Evolutionary conservation across 2,797 vertebrate species (phyloP), one percentile per base, ranked within the genome.

Genomic region (Phrynocephalus forsythii): DNA sequence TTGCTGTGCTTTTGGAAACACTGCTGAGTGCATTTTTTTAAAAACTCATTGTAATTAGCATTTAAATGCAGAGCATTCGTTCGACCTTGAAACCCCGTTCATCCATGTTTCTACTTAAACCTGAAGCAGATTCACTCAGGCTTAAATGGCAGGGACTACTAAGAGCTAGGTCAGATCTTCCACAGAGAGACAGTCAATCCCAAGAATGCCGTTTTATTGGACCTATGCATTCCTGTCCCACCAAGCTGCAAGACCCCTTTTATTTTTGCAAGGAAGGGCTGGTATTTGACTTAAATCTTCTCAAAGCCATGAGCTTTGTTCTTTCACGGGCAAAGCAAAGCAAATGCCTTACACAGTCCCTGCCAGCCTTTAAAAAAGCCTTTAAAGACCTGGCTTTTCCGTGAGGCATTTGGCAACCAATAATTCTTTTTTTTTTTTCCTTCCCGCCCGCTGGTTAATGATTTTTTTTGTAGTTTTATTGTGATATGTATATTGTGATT

Each of bases 71-170:
- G 9, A 75, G 28, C 77, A 15, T 38, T 71, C 82, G 81, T 86
- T 84, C 86, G 84, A 71, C 87, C 69, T 50, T 71, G 44, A 56
- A 89, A 50, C 63, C 83, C 66, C 11, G 88, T 26, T 9, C 50
- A 81, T 67, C 77, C 72, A 24, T 79, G 60, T 82, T 87, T 89
- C 75, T 83, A 48, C 75, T 83, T 79, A 87, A 86, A 87, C 83
- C 83, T 1, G 26, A 88, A 89, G 68, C 1, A 86, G 72, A 72
- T 86, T 80, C 91, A 85, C 71, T 66, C 87, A 87, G 69, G 84
- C 60, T 90, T 94, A 95, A 66, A 92, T 93, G 94, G 94, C 89
- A 94, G 93, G 92, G 94, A 92, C 91, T 91, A 95, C 93, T 92
- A 91, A 89, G 72, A 84, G 38, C 0, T 0, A 89, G 87, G 89